Evolutionary conservation across 2,888 invertebrate genomes (phyloP).

Genomic region (Vesta saturnalis): DNA sequence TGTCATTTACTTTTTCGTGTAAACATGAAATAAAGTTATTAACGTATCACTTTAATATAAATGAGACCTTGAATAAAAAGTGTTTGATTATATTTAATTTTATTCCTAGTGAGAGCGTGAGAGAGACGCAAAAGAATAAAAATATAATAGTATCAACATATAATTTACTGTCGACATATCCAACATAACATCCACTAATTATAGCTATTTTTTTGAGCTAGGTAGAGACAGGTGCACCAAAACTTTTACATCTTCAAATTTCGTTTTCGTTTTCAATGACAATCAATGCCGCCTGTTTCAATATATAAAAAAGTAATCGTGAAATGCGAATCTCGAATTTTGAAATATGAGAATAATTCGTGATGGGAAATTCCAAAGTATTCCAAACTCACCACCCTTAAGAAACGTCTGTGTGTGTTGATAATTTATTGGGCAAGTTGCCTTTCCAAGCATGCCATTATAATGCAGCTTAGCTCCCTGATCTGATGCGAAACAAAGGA

Average conservation of each 20-base stretch:
- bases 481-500: slow-evolving; percentile 46
- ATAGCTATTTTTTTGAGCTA: slow-evolving; percentile 8
- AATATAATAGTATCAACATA: neutral
- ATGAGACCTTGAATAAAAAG: too few species aligned
- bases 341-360: slow-evolving; percentile 26
- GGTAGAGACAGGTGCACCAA: slow-evolving; percentile 12
- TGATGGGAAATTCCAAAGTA: slow-evolving; percentile 20
- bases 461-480: slow-evolving; percentile 41
- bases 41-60: too few species aligned
- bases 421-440: slow-evolving; percentile 47
- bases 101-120: too few species aligned
- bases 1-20: too few species aligned
- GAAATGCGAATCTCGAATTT: too few species aligned
- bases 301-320: too few species aligned
- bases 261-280: too few species aligned
- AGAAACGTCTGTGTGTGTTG: slow-evolving; percentile 32
- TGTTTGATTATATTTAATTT: too few species aligned
- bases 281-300: too few species aligned
- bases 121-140: too few species aligned
- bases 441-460: slow-evolving; percentile 41
- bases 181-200: slow-evolving; percentile 11
- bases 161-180: neutral
- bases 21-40: too few species aligned
- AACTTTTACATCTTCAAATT: too few species aligned
- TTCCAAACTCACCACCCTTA: slow-evolving; percentile 30